Evolutionary conservation across 1,140 invertebrate species (phyloP).

Genomic region (Euschistus heros): DNA sequence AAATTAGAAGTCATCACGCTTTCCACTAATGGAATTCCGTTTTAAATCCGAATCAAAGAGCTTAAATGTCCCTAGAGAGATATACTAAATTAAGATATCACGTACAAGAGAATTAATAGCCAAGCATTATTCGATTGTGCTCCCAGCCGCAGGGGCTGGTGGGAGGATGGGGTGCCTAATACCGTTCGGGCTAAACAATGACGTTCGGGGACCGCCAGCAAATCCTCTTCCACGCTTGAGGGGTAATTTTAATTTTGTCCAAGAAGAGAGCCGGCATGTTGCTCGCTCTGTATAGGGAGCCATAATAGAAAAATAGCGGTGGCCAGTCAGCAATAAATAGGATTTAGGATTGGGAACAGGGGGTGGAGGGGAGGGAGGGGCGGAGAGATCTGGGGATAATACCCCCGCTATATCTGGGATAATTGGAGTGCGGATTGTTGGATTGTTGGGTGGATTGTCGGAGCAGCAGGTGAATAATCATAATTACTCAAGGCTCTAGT

Average conservation of each 20-base stretch:
- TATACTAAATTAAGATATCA: too few relatives aligned
- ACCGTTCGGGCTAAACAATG: neutral
- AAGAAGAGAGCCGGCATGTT: conserved; percentile 1
- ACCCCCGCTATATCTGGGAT: conserved; percentile 10
- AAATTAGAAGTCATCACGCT: too few relatives aligned
- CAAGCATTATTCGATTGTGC: too few relatives aligned
- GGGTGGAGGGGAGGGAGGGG: neutral
- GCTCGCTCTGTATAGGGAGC: neutral
- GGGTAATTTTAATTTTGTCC: conserved; percentile 19
- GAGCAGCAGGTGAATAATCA: too few relatives aligned
- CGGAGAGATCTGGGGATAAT: conserved; percentile 2
- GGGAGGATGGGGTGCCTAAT: neutral
- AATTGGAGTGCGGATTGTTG: neutral
- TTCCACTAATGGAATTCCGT: too few relatives aligned
- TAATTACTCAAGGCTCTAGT: too few relatives aligned
- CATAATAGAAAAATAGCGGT: conserved; percentile 18
- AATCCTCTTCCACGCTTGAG: conserved; percentile 17
- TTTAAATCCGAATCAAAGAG: too few relatives aligned
- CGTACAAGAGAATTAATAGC: too few relatives aligned
- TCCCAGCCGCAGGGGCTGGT: neutral
- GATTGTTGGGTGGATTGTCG: too few relatives aligned
- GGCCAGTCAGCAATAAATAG: conserved; percentile 20
- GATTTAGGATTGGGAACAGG: conserved; percentile 5
- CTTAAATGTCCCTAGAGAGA: too few relatives aligned
- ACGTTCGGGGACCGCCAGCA: neutral